These are phyloP conservation scores for Spilosoma lubricipeda DNA, from an alignment of 2,888 invertebrate genomes.

Conservation along the genomic window DNA sequence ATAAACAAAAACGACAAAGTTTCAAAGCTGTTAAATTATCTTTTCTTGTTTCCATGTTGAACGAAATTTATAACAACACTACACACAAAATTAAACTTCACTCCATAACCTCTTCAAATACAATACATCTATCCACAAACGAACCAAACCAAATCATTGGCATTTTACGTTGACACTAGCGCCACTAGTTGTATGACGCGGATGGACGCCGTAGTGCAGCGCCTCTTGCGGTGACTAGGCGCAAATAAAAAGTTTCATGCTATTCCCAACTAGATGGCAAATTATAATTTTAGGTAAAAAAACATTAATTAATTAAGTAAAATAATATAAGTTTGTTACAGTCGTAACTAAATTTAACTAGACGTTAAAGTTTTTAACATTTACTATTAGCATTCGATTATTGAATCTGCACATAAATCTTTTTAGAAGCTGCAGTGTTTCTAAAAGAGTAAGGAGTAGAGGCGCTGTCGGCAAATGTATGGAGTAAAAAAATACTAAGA, in stretches of 20 bases:
- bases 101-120: conserved; percentile 69
- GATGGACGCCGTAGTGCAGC: conserved; percentile 53
- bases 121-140: conserved; percentile 42
- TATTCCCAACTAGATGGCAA: conserved; percentile 54
- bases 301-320: not conserved
- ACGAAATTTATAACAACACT: conserved; percentile 37
- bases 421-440: not conserved
- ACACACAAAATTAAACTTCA: conserved; percentile 47
- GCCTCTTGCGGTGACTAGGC: conserved; percentile 49
- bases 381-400: not conserved
- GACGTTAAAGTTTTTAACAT: not conserved
- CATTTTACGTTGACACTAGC: conserved; percentile 55
- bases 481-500: too few species aligned
- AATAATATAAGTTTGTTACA: not conserved
- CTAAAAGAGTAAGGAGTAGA: not conserved
- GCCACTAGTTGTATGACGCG: conserved; percentile 53
- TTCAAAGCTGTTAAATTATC: conserved; percentile 87
- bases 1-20: conserved; percentile 92
- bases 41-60: conserved; percentile 87
- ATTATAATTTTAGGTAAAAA: not conserved
- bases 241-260: conserved; percentile 28
- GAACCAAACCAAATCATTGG: conserved; percentile 24
- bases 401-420: not conserved
- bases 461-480: not conserved
- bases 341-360: too few species aligned